phyloP scores from a whole-genome alignment of 2,888 invertebrate genomes.

The Melinopterus prodromus region DNA sequence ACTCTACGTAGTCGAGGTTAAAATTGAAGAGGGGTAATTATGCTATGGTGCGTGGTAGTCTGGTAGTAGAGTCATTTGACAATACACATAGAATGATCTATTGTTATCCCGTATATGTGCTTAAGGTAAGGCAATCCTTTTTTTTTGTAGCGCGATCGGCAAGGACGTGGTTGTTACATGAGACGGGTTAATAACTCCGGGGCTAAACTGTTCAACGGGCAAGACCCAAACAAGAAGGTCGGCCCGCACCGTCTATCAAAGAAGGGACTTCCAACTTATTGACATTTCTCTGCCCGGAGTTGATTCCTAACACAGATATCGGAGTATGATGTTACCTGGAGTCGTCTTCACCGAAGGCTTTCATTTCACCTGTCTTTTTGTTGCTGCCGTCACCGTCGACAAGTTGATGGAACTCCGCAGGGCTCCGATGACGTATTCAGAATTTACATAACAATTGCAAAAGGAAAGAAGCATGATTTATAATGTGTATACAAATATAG shows the following conservation, averaged over 20 bases:
- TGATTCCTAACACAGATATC: conserved; percentile 61
- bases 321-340: conserved; percentile 59
- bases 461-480: not conserved
- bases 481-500: not conserved
- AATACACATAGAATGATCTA: conserved; percentile 17
- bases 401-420: not conserved
- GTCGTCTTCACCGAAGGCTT: conserved; percentile 51
- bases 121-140: conserved; percentile 43
- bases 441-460: not conserved
- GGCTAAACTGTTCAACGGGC: conserved; percentile 30
- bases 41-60: too few relatives aligned
- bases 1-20: not conserved
- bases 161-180: conserved; percentile 35
- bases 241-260: conserved; percentile 43
- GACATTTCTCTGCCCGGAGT: conserved; percentile 58
- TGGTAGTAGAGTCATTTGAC: not conserved
- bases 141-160: conserved; percentile 35
- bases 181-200: conserved; percentile 45
- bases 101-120: conserved; percentile 18
- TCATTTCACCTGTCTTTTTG: conserved; percentile 59
- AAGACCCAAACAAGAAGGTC: conserved; percentile 16
- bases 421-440: not conserved
- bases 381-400: conserved; percentile 32
- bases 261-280: conserved; percentile 55
- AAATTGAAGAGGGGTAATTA: too few relatives aligned